Evolutionary conservation across 2,797 vertebrate species (phyloP).

Genomic region (Tympanoctomys barrerae): DNA sequence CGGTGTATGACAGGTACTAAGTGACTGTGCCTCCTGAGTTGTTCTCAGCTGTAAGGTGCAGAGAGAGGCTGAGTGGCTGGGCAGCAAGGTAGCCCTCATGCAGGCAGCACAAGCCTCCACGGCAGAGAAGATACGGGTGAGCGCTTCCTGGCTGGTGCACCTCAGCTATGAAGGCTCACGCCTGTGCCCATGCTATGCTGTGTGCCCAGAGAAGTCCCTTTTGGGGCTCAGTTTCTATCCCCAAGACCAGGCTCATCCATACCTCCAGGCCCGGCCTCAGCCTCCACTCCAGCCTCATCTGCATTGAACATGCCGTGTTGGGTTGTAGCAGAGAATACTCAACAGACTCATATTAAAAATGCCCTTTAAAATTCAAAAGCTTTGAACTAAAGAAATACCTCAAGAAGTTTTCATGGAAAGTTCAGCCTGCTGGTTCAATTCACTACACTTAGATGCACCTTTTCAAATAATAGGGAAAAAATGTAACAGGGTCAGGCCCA

Average conservation of each 20-base stretch:
- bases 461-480: conserved; percentile 95
- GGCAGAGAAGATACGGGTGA: background rate
- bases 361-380: conserved; percentile 96
- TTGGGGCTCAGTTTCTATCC: background rate
- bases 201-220: background rate
- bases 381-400: conserved; percentile 97
- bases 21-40: background rate
- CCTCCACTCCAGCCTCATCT: conserved; percentile 80
- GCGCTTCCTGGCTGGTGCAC: background rate
- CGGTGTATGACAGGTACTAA: background rate
- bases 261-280: background rate
- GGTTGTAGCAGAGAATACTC: conserved; percentile 89
- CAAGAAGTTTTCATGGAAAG: conserved; percentile 94
- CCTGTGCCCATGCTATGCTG: background rate
- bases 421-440: conserved; percentile 93
- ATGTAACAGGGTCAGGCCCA: conserved; percentile 94
- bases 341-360: conserved; percentile 95
- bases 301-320: conserved; percentile 88
- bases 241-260: background rate
- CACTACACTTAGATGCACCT: conserved; percentile 93
- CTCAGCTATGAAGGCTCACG: background rate
- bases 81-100: background rate
- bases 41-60: background rate
- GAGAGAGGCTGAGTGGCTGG: background rate
- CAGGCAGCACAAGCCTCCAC: background rate